Evolutionary conservation across 2,113 vertebrate species (phyloP).

Genomic region (Ictidomys tridecemlineatus): DNA sequence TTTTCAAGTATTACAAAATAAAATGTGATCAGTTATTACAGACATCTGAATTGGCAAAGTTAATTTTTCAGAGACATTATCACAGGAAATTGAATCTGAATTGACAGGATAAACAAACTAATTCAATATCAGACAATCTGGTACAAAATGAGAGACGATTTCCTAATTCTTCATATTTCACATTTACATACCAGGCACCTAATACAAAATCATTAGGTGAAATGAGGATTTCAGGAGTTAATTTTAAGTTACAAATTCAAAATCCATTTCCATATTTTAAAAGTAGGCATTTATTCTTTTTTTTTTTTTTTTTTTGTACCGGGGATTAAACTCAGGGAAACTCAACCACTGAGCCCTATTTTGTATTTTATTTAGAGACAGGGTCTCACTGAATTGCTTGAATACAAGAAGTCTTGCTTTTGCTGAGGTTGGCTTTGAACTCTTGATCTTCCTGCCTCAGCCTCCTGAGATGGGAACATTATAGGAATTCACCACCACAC

Average conservation of each 20-base stretch:
- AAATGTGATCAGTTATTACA: not conserved
- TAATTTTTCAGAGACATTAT: not conserved
- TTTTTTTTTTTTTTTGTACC: not conserved
- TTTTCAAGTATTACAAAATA: constrained; percentile 42
- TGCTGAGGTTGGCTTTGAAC: not conserved
- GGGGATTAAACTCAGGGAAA: not conserved
- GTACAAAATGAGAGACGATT: not conserved
- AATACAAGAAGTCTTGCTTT: too few relatives aligned
- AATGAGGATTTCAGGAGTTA: not conserved
- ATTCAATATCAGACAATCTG: not conserved
- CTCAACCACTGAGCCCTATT: not conserved
- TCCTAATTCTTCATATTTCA: not conserved
- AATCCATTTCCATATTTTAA: not conserved
- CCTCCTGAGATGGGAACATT: not conserved
- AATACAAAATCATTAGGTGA: not conserved
- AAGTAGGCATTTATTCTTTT: not conserved
- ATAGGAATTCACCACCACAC: not conserved
- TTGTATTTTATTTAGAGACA: not conserved
- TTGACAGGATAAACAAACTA: not conserved
- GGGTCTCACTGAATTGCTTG: not conserved
- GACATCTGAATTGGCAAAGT: not conserved
- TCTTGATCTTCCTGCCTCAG: not conserved
- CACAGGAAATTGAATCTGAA: not conserved
- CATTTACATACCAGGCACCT: not conserved
- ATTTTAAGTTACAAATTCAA: not conserved